Conservation (phyloP, 2,888 invertebrate genomes). For the Caenorhabditis becei region DNA sequence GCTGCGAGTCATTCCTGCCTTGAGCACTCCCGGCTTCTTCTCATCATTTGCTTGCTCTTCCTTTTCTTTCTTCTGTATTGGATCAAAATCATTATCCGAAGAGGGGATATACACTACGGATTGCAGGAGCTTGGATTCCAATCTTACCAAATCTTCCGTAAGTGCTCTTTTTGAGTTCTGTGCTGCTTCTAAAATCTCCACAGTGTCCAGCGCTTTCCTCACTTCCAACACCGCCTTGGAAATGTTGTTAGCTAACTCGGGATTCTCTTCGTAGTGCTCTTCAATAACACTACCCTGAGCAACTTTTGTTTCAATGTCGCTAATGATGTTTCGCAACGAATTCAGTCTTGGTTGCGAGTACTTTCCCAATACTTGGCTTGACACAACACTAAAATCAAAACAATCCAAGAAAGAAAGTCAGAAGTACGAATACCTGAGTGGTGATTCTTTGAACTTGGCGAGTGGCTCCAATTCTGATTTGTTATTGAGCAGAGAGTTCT, state of each 20-base stretch:
- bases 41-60: not conserved
- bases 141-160: not conserved
- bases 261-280: conserved; percentile 16
- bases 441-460: no score
- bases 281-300: no score
- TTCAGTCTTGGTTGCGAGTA: not conserved
- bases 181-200: not conserved
- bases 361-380: not conserved
- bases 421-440: no score
- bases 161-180: not conserved
- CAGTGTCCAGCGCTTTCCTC: conserved; percentile 4
- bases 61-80: not conserved
- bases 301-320: not conserved
- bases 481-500: not conserved
- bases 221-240: conserved; percentile 1
- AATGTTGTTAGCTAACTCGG: conserved; percentile 1
- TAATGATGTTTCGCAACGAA: not conserved
- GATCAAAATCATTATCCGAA: not conserved
- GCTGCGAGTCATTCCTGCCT: conserved; percentile 10
- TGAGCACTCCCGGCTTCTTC: no score
- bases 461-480: no score
- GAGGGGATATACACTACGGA: not conserved
- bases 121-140: conserved; percentile 6
- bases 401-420: not conserved
- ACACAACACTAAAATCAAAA: not conserved